Percentiles rank a stretch among this genome's conserved stretches.
Conservation (phyloP, 1,140 invertebrate genomes). For the Leptinotarsa lineolata region DNA sequence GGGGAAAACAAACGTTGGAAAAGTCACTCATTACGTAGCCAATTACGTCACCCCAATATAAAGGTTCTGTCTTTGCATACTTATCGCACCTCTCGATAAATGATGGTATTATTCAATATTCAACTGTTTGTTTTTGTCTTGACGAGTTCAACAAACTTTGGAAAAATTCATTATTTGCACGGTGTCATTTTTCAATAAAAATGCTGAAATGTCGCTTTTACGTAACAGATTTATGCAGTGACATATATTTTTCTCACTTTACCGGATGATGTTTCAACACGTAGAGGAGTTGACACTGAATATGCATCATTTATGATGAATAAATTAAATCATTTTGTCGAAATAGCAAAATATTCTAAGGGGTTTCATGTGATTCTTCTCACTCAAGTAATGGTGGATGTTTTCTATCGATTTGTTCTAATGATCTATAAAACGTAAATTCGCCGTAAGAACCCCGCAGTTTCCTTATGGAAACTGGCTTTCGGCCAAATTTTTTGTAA, state of each 20-base stretch:
- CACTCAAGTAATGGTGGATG: no score
- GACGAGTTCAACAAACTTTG: slow-evolving; percentile 2
- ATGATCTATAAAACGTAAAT: no score
- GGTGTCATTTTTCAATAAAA: background rate
- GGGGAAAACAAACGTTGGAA: background rate
- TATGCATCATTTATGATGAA: no score
- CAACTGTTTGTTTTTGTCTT: background rate
- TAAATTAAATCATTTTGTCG: no score
- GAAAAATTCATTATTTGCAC: background rate
- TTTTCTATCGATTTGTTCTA: no score
- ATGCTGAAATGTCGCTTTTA: slow-evolving; percentile 1
- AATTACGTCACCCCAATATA: background rate
- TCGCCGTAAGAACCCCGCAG: no score
- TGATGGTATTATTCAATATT: background rate
- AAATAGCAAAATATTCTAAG: no score
- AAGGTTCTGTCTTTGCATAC: background rate
- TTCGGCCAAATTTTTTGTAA: no score
- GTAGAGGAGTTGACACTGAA: background rate
- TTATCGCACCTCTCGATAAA: background rate
- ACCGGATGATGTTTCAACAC: slow-evolving; percentile 1
- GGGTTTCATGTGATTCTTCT: no score
- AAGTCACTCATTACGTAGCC: background rate
- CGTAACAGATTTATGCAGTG: background rate
- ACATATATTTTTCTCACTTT: background rate
- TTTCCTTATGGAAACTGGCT: no score